These are phyloP conservation scores for Limenitis camilla DNA, from an alignment of 2,888 invertebrate species.

Conservation along the genomic window DNA sequence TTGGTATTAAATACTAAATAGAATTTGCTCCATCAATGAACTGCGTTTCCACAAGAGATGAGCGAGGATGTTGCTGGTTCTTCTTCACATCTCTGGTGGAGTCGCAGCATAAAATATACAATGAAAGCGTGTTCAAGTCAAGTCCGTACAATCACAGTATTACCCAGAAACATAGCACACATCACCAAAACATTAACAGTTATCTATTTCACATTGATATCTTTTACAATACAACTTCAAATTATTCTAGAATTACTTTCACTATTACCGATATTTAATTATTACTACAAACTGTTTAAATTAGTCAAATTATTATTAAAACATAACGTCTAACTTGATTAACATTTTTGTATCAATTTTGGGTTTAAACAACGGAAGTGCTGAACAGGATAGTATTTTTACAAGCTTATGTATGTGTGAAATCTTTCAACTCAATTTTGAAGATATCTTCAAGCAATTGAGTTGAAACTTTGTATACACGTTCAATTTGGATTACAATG, in stretches of 20 bases:
- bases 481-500: too few species aligned
- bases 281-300: constrained; percentile 5
- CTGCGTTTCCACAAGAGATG: too few species aligned
- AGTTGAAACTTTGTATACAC: too few species aligned
- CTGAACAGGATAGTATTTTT: too few species aligned
- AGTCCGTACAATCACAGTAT: constrained; percentile 3
- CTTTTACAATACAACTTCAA: constrained; percentile 6
- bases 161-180: constrained; percentile 2
- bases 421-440: too few species aligned
- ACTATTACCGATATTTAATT: constrained; percentile 6
- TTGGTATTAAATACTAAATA: too few species aligned
- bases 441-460: too few species aligned
- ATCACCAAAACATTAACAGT: neutral
- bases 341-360: neutral
- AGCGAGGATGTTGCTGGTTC: too few species aligned
- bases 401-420: too few species aligned
- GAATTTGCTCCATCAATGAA: too few species aligned
- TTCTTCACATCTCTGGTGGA: too few species aligned
- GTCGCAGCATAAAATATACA: neutral
- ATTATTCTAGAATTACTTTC: constrained; percentile 6
- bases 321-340: neutral
- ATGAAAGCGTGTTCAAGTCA: constrained; percentile 1
- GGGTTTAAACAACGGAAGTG: too few species aligned
- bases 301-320: neutral
- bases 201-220: constrained; percentile 8